Base-by-base conservation (phyloP, 2,113 vertebrate genomes). In the Ailuropoda melanoleuca region DNA sequence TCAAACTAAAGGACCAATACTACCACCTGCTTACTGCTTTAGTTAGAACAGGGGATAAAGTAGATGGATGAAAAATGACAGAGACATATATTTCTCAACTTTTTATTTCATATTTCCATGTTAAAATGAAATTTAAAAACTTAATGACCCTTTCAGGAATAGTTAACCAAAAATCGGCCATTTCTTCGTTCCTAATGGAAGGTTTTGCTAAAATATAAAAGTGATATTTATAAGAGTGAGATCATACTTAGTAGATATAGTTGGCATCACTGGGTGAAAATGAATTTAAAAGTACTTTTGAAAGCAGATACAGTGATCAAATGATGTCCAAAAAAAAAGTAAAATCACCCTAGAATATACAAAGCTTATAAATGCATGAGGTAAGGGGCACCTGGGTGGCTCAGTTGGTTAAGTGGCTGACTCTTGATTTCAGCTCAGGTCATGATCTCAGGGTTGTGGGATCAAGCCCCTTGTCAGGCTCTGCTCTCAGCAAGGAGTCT, bases 191-290 rank as follows among this genome's bases (percentile, higher is more conserved):
- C 23, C 34, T 53, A 53, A 89, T 37, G 74, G 34, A 84, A 19
- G 24, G 55, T 90, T 95, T 78, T 88, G 31, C 43, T 87, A 58
- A 88, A 64, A 92, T 92, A 89, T 90, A 75, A 74, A 97, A 95
- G 14, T 53, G 70, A 80, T 66, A 64, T 19, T 74, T 88, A 43
- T 84, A 64, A 56, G 85, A 18, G 39, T 88, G 37, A 4, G 8
- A 55, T 6, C 34, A 39, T 56, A 70, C 13, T 80, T 74, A 75
- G 50, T 48, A 91, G 64, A 58, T 92, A 92, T 1, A 55, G 29
- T 88, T 84, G 68, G 50, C 70, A 88, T 50, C 39, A 84, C 19
- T 66, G 37, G 43, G 34, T 94, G 46, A 92, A 81, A 97, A 85
- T 92, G 50, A 78, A 88, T 78, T 78, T 88, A 46, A 85, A 92